A percentile compares a stretch with the other conserved stretches of the same genome.
Evolutionary conservation across 2,888 invertebrate genomes (phyloP).

Genomic region (Parelbella ahira): DNA sequence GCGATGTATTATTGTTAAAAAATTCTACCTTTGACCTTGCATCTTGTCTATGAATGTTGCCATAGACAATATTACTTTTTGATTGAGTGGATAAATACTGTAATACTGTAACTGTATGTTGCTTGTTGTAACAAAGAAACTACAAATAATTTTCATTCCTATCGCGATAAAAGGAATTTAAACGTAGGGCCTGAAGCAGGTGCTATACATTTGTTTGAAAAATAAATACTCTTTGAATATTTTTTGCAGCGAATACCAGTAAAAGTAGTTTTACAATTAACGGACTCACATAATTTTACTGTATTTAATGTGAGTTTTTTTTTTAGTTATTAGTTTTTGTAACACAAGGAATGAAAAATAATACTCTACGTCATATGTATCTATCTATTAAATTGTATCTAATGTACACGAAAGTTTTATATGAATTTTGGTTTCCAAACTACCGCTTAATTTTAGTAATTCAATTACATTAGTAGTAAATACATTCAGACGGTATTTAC

Average conservation of each 20-base stretch:
- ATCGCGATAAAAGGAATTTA: conserved; percentile 33
- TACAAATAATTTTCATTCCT: conserved; percentile 32
- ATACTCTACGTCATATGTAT: too few relatives aligned
- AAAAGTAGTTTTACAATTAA: conserved; percentile 15
- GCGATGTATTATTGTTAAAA: conserved; percentile 27
- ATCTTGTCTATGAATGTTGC: conserved; percentile 2
- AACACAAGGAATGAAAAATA: too few relatives aligned
- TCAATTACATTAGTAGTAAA: too few relatives aligned
- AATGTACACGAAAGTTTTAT: too few relatives aligned
- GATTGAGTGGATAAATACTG: conserved; percentile 17
- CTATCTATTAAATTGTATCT: too few relatives aligned
- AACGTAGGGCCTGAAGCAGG: conserved; percentile 27
- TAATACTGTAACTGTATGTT: conserved; percentile 8
- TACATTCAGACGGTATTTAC: too few relatives aligned
- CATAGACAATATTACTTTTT: conserved; percentile 19
- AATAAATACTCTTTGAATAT: conserved; percentile 19
- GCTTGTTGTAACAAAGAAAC: conserved; percentile 20
- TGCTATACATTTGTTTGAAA: conserved; percentile 30
- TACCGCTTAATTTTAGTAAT: too few relatives aligned
- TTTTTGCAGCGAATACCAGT: conserved; percentile 18
- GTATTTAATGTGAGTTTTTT: background rate
- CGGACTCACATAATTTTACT: background rate
- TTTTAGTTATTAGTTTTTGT: too few relatives aligned
- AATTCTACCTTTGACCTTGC: conserved; percentile 19
- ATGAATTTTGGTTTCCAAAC: too few relatives aligned